Percentiles rank a stretch among this genome's conserved stretches.
Conservation (phyloP, 2,797 vertebrate genomes). For the Smutsia temminckii region DNA sequence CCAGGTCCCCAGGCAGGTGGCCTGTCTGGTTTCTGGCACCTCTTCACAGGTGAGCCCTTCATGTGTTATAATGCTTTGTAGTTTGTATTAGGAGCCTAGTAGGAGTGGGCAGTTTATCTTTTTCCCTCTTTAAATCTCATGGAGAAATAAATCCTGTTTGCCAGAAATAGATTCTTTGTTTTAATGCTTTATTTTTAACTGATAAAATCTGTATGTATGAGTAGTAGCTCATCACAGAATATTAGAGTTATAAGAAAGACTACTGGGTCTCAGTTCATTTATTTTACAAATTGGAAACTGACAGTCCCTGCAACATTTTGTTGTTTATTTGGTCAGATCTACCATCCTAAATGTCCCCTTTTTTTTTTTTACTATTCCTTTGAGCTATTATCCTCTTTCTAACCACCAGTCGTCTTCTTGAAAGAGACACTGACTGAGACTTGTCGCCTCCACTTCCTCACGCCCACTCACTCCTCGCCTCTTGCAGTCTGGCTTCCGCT, state of each 20-base stretch:
- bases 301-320: not conserved
- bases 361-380: constrained; percentile 23
- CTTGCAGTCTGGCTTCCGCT: constrained; percentile 51
- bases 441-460: constrained; percentile 43
- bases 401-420: constrained; percentile 47
- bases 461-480: constrained; percentile 25
- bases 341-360: not conserved
- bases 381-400: constrained; percentile 20
- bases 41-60: not conserved
- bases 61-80: not conserved
- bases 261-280: not conserved
- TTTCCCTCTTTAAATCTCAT: not conserved
- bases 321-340: constrained; percentile 39
- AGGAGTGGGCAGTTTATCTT: not conserved
- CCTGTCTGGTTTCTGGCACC: not conserved
- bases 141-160: constrained; percentile 6
- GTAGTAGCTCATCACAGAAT: not conserved
- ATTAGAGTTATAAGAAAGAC: not conserved
- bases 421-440: constrained; percentile 40
- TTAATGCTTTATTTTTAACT: constrained; percentile 17
- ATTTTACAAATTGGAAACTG: not conserved
- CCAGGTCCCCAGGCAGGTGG: not conserved
- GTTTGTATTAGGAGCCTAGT: not conserved
- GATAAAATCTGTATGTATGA: not conserved
- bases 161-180: not conserved